A percentile compares a stretch with the other conserved stretches of the same genome.
phyloP scores from a whole-genome alignment of 2,113 vertebrate genomes.

The Guaruba guarouba region DNA sequence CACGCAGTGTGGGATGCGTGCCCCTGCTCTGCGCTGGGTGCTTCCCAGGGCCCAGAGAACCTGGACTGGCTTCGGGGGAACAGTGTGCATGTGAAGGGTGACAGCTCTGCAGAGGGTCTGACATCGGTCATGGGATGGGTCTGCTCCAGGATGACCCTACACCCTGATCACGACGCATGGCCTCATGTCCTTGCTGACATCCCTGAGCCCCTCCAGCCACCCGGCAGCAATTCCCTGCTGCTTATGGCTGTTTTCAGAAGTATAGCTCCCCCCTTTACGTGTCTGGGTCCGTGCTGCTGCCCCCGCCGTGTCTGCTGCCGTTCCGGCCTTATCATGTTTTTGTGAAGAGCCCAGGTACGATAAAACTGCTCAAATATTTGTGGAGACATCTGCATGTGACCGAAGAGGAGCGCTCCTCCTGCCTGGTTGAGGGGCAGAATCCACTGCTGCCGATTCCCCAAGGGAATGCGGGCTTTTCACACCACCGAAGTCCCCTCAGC shows the following conservation, averaged over 20 bases:
- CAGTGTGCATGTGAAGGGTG: rapidly evolving
- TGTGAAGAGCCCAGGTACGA: neutral
- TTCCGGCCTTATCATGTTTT: slow-evolving; percentile 50
- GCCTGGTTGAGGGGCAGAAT: neutral
- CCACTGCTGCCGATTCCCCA: neutral
- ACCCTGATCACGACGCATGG: rapidly evolving
- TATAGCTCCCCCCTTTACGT: rapidly evolving
- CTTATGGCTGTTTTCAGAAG: rapidly evolving
- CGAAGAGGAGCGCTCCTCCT: neutral
- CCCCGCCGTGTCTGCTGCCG: neutral
- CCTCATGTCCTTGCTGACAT: neutral
- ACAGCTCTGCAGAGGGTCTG: rapidly evolving
- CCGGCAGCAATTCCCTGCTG: neutral
- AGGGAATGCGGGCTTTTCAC: neutral
- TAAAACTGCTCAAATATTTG: slow-evolving; percentile 62
- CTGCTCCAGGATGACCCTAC: neutral
- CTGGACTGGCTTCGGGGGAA: neutral
- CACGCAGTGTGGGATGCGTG: rapidly evolving
- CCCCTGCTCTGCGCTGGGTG: neutral
- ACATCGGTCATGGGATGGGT: rapidly evolving
- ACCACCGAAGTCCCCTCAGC: neutral
- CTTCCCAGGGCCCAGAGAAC: rapidly evolving
- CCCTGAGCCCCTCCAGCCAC: neutral
- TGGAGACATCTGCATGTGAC: neutral
- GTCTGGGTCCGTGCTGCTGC: neutral